Base-by-base conservation (phyloP, 2,113 vertebrate species). In the Caranx ignobilis region DNA sequence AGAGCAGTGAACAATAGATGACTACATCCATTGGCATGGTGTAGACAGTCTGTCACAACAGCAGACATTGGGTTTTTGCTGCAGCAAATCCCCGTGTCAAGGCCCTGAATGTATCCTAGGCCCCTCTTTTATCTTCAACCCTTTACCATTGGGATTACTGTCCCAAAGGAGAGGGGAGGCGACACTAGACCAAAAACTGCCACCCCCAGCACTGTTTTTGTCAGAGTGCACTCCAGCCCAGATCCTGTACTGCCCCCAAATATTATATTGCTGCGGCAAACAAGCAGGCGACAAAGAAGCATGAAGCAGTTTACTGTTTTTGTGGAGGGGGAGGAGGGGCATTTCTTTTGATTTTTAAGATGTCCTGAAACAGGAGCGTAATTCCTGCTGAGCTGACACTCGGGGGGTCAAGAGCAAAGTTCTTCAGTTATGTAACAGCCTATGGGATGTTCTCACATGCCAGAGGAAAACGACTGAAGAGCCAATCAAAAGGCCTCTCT, bases 121-220 rank as follows among this genome's bases (percentile, higher is more conserved):
- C 88, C 80, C 68, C 88, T 80, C 79, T 91, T 93, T 95, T 90
- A 91, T 92, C 83, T 89, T 57, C 39, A 26, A 55, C 56, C 71
- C 75, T 81, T 80, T 89, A 92, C 85, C 81, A 4, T 63, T 71
- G 47, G 92, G 90, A 93, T 93, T 93, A 93, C 79, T 78, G 71
- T 34, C 86, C 89, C 76, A 92, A 87, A 88, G 80, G 83, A 88
- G 71, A 85, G 35, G 57, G 62, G 70, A 50, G 55, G 78, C 74
- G 87, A 78, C 83, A 50, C 70, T 56, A 67, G 64, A 41, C 70
- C 56, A 43, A 88, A 94, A 94, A 89, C 67, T 84, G 91, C 93
- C 69, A 72, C 45, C 81, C 35, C 73, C 81, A 91, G 91, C 93
- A 92, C 71, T 70, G 81, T 87, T 79, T 92, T 91, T 94, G 91